Conservation (phyloP, 2,113 vertebrate species). For the Ochotona curzoniae region DNA sequence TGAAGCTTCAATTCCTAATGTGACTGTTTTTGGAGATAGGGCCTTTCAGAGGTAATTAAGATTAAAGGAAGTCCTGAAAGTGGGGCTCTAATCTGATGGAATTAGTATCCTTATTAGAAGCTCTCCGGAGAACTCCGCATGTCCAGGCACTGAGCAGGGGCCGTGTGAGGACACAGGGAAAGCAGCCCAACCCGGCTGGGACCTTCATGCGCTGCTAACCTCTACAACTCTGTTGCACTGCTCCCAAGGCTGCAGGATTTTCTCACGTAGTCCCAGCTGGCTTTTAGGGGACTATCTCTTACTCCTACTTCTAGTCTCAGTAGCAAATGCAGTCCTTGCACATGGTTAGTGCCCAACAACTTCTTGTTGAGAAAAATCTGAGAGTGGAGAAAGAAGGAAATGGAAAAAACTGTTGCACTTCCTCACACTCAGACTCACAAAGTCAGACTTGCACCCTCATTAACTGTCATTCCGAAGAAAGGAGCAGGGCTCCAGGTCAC, state of each 20-base stretch:
- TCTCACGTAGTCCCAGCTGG: not conserved
- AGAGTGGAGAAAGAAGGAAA: not conserved
- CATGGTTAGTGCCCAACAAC: not conserved
- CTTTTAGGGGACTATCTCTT: not conserved
- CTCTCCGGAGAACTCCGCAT: not conserved
- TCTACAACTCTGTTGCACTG: not conserved
- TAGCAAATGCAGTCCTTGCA: not conserved
- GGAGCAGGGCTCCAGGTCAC: not conserved
- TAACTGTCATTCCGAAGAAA: not conserved
- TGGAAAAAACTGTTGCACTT: not conserved
- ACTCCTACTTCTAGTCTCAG: not conserved
- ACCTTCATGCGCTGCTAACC: not conserved
- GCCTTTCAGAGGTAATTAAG: not conserved
- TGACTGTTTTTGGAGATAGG: not conserved
- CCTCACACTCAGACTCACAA: not conserved
- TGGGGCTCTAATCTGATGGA: not conserved
- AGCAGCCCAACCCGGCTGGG: too few species aligned
- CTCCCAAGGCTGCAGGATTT: not conserved
- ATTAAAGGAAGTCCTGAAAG: not conserved
- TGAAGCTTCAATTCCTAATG: not conserved
- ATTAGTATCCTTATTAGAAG: not conserved
- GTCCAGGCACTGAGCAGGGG: not conserved
- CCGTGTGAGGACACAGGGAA: not conserved
- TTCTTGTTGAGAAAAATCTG: not conserved
- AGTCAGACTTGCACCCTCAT: not conserved